Percentiles rank a stretch among this genome's conserved stretches.
These are phyloP conservation scores for Leucosticte australis DNA, from an alignment of 2,113 vertebrate species.

Conservation along the genomic window DNA sequence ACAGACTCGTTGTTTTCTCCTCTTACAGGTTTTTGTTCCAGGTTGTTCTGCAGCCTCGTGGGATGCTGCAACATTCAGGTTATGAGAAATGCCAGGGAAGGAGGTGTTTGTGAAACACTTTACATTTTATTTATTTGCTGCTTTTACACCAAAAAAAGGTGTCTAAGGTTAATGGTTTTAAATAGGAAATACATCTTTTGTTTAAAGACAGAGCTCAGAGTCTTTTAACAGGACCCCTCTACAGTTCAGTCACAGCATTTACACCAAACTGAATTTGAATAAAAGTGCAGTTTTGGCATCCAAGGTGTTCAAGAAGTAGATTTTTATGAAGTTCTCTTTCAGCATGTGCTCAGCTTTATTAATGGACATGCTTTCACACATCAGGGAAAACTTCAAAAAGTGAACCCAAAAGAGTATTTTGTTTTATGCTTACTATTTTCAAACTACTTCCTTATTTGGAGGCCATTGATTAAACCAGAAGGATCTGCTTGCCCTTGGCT, in stretches of 20 bases:
- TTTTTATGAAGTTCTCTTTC: neutral
- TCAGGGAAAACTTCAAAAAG: neutral
- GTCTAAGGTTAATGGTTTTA: neutral
- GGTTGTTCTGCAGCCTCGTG: neutral
- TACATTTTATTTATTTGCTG: neutral
- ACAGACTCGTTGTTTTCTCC: neutral
- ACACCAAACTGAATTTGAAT: neutral
- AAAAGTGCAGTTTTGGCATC: neutral
- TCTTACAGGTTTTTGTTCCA: neutral
- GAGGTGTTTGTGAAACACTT: neutral
- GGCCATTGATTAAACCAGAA: constrained; percentile 20
- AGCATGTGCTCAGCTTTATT: neutral
- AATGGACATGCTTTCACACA: neutral
- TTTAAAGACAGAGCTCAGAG: neutral
- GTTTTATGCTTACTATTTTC: neutral
- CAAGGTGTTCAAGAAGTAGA: neutral
- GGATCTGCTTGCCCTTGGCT: constrained; percentile 18
- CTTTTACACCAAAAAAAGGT: neutral
- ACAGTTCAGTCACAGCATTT: neutral
- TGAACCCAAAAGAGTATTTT: neutral
- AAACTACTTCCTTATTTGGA: constrained; percentile 30
- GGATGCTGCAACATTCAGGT: neutral
- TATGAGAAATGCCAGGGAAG: neutral
- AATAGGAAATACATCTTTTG: neutral
- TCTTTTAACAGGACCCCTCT: neutral